Evolutionary conservation across 2,113 vertebrate genomes (phyloP).

Genomic region (Columba janthina): DNA sequence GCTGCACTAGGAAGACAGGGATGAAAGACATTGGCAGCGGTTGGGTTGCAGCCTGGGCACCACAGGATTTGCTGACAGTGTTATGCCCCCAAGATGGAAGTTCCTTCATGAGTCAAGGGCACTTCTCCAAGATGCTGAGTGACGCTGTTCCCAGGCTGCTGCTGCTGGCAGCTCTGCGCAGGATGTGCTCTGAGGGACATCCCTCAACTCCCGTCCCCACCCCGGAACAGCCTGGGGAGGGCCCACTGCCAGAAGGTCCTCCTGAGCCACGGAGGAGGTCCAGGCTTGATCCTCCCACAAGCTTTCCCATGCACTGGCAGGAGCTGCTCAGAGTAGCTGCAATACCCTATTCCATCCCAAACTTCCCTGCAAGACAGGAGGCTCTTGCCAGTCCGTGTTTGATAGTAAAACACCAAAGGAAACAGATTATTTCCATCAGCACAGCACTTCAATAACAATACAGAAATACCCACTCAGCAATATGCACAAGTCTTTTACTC

Average conservation of each 20-base stretch:
- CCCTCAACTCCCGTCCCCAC: not conserved
- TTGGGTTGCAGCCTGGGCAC: not conserved
- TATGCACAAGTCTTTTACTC: not conserved
- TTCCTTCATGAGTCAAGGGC: not conserved
- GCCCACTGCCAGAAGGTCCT: not conserved
- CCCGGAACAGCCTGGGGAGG: not conserved
- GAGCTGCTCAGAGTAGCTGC: not conserved
- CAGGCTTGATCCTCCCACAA: not conserved
- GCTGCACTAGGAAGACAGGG: not conserved
- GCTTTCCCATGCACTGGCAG: not conserved
- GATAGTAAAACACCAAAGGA: not conserved
- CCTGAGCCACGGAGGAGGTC: not conserved
- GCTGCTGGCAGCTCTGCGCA: not conserved
- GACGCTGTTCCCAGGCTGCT: not conserved
- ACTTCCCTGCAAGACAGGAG: not conserved
- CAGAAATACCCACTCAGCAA: not conserved
- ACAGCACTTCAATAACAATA: not conserved
- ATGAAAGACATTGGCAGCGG: not conserved
- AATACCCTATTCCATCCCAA: not conserved
- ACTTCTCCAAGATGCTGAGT: not conserved
- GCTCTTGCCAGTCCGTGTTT: not conserved
- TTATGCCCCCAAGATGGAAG: not conserved
- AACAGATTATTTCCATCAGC: not conserved
- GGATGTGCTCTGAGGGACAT: not conserved
- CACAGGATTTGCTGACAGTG: not conserved